Evolutionary conservation across 2,113 vertebrate species (phyloP), one percentile per base, ranked within the genome.

Genomic region (Stegostoma tigrinum): DNA sequence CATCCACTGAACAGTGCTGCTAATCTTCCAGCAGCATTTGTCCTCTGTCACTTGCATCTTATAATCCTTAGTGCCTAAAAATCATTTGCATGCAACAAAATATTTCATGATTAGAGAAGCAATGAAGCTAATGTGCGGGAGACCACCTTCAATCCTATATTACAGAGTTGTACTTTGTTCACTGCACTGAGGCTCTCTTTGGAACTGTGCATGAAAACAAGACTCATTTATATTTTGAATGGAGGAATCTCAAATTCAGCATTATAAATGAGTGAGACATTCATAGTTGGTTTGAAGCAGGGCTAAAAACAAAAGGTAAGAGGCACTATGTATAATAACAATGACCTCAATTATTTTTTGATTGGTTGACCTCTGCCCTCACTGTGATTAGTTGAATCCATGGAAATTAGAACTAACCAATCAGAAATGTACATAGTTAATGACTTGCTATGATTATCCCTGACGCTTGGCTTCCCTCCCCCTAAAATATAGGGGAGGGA

Each of bases 291-390:
- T 66, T 38, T 93, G 89, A 93, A 93, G 55, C 89, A 66, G n/a
- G 34, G 61, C 61, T 93, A 66, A 66, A 93, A 93, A 93, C 89
- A 93, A 93, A 38, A 93, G 89, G 34, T 64, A 66, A 93, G 64
- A 93, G 55, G n/a, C 89, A 93, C 61, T n/a, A 67, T 34, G 19
- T 66, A 93, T n/a, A 66, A 93, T 66, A 93, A 93, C 34, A 93
- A 66, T 66, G 61, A 93, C 89, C 89, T 61, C 89, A 93, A 93
- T 93, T 93, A 93, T 93, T 93, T 75, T 93, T 93, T 93, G 89
- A 93, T 93, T 93, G 89, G 89, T n/a, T 93, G 64, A 93, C 61
- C 89, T 93, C 61, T 93, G 89, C 61, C 89, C 89, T 93, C n/a
- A 23, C 61, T 7, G 30, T 93, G 89, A 93, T 93, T 64, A 93